Evolutionary conservation across 2,888 invertebrate species (phyloP).

Genomic region (Diarsia rubi): DNA sequence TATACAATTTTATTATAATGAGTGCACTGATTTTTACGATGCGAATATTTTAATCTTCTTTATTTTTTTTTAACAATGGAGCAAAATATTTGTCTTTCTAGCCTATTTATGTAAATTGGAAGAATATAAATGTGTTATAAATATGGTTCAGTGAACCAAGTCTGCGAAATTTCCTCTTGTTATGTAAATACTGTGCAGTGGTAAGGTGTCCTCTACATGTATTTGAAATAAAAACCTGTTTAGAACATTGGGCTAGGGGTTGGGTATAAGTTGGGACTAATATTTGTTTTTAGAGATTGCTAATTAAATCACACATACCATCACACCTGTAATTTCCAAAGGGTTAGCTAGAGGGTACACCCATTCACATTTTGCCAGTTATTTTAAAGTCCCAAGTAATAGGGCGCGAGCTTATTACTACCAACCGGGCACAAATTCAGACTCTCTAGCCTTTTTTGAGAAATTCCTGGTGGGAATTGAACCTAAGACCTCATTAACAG

Average conservation of each 20-base stretch:
- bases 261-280: background rate
- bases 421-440: no score
- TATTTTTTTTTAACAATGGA: conserved; percentile 9
- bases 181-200: background rate
- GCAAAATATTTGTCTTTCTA: conserved; percentile 12
- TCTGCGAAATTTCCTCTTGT: background rate
- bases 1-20: background rate
- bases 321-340: no score
- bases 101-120: conserved; percentile 16
- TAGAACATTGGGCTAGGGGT: background rate
- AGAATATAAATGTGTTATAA: conserved; percentile 13
- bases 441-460: no score
- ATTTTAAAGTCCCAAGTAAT: no score
- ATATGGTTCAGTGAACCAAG: conserved; percentile 21
- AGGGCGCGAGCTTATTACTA: no score
- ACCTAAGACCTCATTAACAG: no score
- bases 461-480: no score
- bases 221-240: background rate
- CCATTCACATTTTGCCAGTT: no score
- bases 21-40: background rate
- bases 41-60: background rate
- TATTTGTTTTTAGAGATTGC: background rate
- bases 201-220: background rate
- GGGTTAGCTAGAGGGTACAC: no score
- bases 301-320: no score